A percentile compares a stretch with the other conserved stretches of the same genome.
Conservation (phyloP, 2,888 invertebrate genomes). For the Onthophagus sagittarius region DNA sequence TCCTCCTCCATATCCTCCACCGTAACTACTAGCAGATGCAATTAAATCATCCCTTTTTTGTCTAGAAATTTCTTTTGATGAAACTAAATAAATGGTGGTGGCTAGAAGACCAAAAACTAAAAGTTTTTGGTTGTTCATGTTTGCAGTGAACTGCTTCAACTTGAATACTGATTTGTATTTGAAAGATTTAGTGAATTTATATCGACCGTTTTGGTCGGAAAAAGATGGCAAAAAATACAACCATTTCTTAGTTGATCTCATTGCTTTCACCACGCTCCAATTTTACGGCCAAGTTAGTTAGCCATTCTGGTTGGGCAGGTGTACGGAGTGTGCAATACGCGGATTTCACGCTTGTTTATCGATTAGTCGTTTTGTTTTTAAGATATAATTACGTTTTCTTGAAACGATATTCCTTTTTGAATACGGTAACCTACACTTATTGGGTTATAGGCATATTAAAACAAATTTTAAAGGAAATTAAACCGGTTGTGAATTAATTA, state of each 20-base stretch:
- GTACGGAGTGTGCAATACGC: neutral
- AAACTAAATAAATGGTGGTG: constrained; percentile 47
- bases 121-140: constrained; percentile 56
- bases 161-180: neutral
- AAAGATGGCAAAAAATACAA: neutral
- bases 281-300: neutral
- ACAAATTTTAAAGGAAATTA: neutral
- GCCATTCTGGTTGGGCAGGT: neutral
- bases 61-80: constrained; percentile 54
- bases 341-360: neutral
- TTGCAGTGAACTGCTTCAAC: neutral
- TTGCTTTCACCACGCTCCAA: neutral
- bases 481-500: neutral
- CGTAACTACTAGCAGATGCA: constrained; percentile 43
- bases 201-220: neutral
- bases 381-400: neutral
- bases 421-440: too few species aligned
- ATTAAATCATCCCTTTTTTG: constrained; percentile 45
- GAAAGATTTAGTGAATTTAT: neutral
- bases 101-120: constrained; percentile 61
- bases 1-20: constrained; percentile 32
- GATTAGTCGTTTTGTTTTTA: neutral
- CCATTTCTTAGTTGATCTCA: neutral
- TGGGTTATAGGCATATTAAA: neutral
- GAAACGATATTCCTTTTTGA: neutral